phyloP scores from a whole-genome alignment of 2,888 invertebrate species.

The Apotomis turbidana region DNA sequence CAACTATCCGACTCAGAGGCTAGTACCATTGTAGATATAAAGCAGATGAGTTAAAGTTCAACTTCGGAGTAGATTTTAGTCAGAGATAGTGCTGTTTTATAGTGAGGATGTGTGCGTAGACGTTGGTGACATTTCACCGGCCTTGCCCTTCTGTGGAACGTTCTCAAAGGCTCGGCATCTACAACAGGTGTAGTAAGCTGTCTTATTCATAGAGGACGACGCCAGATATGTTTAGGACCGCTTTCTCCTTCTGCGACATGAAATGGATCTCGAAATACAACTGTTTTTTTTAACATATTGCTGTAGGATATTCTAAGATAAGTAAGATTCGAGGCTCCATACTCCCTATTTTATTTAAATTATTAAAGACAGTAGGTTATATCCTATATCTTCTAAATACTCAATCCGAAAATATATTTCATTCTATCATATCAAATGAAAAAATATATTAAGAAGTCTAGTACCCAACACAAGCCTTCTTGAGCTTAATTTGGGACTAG shows the following conservation, averaged over 20 bases:
- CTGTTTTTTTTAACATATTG: no score
- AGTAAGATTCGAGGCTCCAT: no score
- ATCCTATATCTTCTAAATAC: no score
- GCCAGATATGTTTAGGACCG: slow-evolving; percentile 7
- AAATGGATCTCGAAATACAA: neutral
- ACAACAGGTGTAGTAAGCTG: slow-evolving; percentile 29
- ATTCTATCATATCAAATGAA: no score
- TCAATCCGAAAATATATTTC: no score
- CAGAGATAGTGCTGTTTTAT: slow-evolving; percentile 4
- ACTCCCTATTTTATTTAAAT: no score
- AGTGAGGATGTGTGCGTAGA: neutral
- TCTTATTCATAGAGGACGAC: slow-evolving; percentile 19
- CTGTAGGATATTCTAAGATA: no score
- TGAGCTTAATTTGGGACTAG: no score
- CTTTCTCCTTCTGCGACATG: neutral
- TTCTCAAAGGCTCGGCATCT: slow-evolving; percentile 22
- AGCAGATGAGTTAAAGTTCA: neutral
- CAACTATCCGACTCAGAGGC: neutral
- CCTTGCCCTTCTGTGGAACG: slow-evolving; percentile 29
- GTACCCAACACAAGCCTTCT: no score
- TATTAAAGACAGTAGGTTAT: no score
- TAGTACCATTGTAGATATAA: neutral
- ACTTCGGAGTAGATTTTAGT: neutral
- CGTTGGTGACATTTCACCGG: slow-evolving; percentile 22
- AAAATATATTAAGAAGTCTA: no score